Conservation (phyloP, 2,113 vertebrate species). For the Strigops habroptila region DNA sequence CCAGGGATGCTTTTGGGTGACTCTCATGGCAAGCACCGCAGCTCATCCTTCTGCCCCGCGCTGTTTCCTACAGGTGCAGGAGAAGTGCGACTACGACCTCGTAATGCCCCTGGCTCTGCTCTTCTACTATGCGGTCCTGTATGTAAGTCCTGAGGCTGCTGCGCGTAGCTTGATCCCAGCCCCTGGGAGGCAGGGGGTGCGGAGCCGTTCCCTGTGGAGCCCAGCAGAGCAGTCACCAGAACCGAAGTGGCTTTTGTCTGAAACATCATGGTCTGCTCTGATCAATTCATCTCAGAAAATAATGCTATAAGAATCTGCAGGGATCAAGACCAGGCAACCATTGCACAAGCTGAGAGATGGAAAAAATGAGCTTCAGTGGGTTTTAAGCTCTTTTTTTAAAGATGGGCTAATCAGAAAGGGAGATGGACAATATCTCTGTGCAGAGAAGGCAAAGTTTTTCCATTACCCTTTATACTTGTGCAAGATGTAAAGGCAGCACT, state of each 20-base stretch:
- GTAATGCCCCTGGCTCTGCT: constrained; percentile 88
- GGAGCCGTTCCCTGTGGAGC: not conserved
- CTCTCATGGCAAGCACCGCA: fast-evolving
- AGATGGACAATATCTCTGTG: not conserved
- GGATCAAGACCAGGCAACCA: not conserved
- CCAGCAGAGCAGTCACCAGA: not conserved
- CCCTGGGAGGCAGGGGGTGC: fast-evolving
- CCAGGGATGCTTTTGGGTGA: not conserved
- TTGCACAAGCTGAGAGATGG: not conserved
- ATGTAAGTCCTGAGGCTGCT: constrained; percentile 71
- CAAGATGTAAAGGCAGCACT: not conserved
- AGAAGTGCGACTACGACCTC: constrained; percentile 88
- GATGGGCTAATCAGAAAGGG: not conserved
- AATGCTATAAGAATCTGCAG: fast-evolving
- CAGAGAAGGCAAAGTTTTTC: not conserved
- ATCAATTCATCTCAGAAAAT: not conserved
- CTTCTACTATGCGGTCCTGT: constrained; percentile 88
- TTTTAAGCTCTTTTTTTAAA: not conserved
- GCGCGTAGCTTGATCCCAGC: fast-evolving
- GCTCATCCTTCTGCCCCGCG: not conserved
- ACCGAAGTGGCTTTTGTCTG: fast-evolving
- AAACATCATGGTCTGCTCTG: not conserved
- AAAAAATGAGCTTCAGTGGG: not conserved
- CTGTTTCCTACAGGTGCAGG: constrained; percentile 81
- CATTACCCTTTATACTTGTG: not conserved